Conservation (phyloP, 2,888 invertebrate genomes). For the Tholera decimalis region DNA sequence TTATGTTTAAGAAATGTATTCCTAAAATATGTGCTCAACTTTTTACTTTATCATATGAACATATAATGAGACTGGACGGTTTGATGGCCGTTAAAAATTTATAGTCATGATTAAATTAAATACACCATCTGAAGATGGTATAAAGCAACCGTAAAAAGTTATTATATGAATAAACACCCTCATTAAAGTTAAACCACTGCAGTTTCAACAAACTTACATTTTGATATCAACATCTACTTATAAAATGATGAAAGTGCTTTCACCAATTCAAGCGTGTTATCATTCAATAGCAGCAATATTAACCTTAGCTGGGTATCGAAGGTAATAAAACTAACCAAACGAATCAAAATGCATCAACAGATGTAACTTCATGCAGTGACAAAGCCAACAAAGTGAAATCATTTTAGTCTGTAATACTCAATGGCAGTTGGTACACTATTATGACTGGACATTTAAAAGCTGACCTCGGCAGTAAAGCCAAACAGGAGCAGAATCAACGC, state of each 20-base stretch:
- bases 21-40: too few relatives aligned
- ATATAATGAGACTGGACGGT: background rate
- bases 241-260: constrained; percentile 22
- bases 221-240: background rate
- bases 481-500: constrained; percentile 36
- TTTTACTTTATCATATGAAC: background rate
- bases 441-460: constrained; percentile 39
- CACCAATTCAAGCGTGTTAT: background rate
- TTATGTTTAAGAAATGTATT: too few relatives aligned
- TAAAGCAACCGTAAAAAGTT: background rate
- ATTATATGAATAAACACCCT: too few relatives aligned
- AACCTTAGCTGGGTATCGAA: constrained; percentile 5
- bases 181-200: too few relatives aligned
- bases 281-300: constrained; percentile 6
- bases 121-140: background rate
- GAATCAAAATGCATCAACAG: constrained; percentile 19
- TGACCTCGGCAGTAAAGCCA: constrained; percentile 36
- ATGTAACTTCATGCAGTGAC: constrained; percentile 7
- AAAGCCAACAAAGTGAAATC: constrained; percentile 16
- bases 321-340: constrained; percentile 15
- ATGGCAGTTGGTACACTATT: constrained; percentile 28
- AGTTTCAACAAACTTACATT: background rate
- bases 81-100: constrained; percentile 16
- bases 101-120: background rate
- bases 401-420: constrained; percentile 8